Percentiles rank a stretch among this genome's conserved stretches.
phyloP scores from a whole-genome alignment of 92 coral and sea anemone genomes.

The Parazoanthus atlanticus region DNA sequence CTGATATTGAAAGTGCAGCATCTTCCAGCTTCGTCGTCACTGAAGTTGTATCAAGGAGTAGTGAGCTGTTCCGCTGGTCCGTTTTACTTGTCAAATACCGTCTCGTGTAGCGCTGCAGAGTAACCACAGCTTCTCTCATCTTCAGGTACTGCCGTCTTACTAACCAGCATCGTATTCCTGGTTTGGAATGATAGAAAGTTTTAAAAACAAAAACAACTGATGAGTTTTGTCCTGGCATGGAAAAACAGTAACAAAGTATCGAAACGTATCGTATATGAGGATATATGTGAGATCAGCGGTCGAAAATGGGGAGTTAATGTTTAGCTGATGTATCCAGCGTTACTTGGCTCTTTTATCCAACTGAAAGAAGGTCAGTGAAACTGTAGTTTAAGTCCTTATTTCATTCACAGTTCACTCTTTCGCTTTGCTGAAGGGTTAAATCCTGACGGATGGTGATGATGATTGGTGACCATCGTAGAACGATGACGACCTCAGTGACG shows the following conservation, averaged over 20 bases:
- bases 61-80: not conserved
- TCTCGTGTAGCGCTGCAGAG: constrained; percentile 52
- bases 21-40: not conserved
- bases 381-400: no score
- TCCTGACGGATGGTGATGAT: no score
- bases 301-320: not conserved
- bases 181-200: not conserved
- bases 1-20: not conserved
- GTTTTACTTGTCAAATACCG: constrained; percentile 23
- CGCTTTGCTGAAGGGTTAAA: no score
- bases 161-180: constrained; percentile 59
- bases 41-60: not conserved
- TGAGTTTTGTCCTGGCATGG: not conserved
- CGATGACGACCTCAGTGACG: no score
- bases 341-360: no score
- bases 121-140: constrained; percentile 44
- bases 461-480: no score
- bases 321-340: not conserved
- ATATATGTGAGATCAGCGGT: no score
- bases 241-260: no score
- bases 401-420: not conserved
- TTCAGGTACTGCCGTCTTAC: constrained; percentile 38
- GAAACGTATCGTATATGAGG: no score
- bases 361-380: not conserved
- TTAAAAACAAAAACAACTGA: not conserved